Evolutionary conservation across 1,140 invertebrate genomes (phyloP), one percentile per base, ranked within the genome.

Genomic region (Tetraneura akinire): DNA sequence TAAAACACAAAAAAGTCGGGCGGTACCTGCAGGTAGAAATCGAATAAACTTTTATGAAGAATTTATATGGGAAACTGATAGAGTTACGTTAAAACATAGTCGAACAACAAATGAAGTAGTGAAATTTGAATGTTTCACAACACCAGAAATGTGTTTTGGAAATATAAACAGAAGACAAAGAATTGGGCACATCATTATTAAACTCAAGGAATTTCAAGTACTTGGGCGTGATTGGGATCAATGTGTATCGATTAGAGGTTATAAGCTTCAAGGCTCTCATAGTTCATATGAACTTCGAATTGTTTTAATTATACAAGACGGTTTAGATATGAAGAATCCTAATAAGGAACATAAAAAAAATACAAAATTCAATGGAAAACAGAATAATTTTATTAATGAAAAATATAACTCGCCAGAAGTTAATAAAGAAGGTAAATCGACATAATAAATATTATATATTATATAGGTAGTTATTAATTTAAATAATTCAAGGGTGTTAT

Each of bases 191-290:
- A 26, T 53, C 0, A 55, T 74, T 14, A 55, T 74, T 53, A 53
- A 55, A 21, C 71, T 74, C 1, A 74, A 74, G 42, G 71, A 74
- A 53, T 74, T 74, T 55, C 71, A 74, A 55, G 37, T 74, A 55
- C 37, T 74, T 18, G 71, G 71, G 14, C 71, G 51, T 74, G n/a
- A 74, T 14, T 74, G 71, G 71, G 51, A 55, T 21, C 71, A 74
- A 74, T 14, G 1, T 32, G 11, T 74, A 37, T 37, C 71, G 16
- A 2, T 55, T 32, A 32, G 51, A 57, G 21, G 49, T 23, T 55
- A 55, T 16, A 74, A 74, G 11, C 21, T 74, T 53, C 71, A 14
- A 23, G 64, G 64, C 21, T 21, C n/a, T 29, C 42, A 4, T 68
- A 45, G 64, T 1, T 45, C 42, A n/a, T 45, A 45, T 23, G 64